Evolutionary conservation across 2,113 vertebrate species (phyloP), one percentile per base, ranked within the genome.

Genomic region (Pampusana beccarii): DNA sequence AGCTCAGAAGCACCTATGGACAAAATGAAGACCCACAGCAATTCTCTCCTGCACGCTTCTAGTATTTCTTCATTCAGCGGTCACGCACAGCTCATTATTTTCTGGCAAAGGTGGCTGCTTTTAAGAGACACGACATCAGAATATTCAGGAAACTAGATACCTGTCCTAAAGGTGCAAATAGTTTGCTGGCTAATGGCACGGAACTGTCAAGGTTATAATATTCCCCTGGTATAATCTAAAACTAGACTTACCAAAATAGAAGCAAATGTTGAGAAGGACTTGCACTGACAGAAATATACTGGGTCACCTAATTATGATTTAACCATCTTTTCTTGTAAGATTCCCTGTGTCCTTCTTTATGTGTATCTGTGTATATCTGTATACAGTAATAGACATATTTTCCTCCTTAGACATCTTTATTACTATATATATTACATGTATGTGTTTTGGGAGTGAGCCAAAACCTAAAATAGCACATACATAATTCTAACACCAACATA

Each of bases 241-340:
- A 91, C 57, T 54, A 93, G 83, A 89, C 0, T 7, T 62, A 80
- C 70, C 50, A 34, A 94, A 95, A 93, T 93, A 95, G 91, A 78
- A 94, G 38, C 13, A 65, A 94, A 94, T 46, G 50, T 54, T 3
- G 2, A 74, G 62, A 60, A 80, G 73, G 25, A 90, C 56, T 74
- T 69, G 42, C 17, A 57, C 65, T 34, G 66, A 87, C 9, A 62
- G 12, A 86, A 87, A 77, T 80, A 26, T 89, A 86, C 23, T 73
- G 90, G 90, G 96, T 92, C 88, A 95, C 86, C 93, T 92, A 77
- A 90, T 92, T 93, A 78, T 1, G 1, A 62, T 84, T 78, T 89
- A 77, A 36, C 20, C 51, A 51, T 50, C 65, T 85, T 80, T 89
- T 73, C 57, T 73, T 36, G 4, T 69, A 80, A 83, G 56, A 85